Conservation (phyloP, 1,140 invertebrate genomes). For the Monochamus saltuarius region DNA sequence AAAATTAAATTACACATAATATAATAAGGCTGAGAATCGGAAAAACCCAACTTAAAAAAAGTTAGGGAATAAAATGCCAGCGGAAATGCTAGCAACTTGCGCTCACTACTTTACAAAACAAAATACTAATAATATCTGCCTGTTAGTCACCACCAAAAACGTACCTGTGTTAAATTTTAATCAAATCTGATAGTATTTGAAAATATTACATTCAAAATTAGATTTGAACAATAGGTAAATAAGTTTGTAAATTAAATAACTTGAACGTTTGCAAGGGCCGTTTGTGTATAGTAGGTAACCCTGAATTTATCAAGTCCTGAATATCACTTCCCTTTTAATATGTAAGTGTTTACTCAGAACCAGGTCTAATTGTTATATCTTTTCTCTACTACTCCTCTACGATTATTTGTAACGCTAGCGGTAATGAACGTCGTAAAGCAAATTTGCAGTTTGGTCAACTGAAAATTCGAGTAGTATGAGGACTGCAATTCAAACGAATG, state of each 20-base stretch:
- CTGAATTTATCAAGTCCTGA: constrained; percentile 20
- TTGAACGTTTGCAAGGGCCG: constrained; percentile 19
- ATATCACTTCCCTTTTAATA: constrained; percentile 27
- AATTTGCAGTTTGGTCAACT: constrained; percentile 12
- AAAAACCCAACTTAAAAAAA: too few relatives aligned
- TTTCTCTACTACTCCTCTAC: background rate
- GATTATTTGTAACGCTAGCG: background rate
- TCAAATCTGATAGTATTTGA: too few relatives aligned
- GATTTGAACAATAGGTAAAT: constrained; percentile 16
- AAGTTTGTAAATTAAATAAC: constrained; percentile 15
- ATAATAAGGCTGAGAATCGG: too few relatives aligned
- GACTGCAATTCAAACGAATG: too few relatives aligned
- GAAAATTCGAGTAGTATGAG: constrained; percentile 10
- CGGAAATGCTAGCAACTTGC: too few relatives aligned
- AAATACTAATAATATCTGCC: too few relatives aligned
- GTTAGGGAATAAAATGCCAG: too few relatives aligned
- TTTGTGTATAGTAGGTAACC: constrained; percentile 28
- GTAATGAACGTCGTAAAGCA: constrained; percentile 11
- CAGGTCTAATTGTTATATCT: constrained; percentile 23
- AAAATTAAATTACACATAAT: too few relatives aligned
- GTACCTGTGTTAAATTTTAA: too few relatives aligned
- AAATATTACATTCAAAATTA: too few relatives aligned
- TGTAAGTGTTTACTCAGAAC: constrained; percentile 26
- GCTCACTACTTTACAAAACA: too few relatives aligned
- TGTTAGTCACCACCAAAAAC: too few relatives aligned